A percentile compares a stretch with the other conserved stretches of the same genome.
phyloP scores from a whole-genome alignment of 2,888 invertebrate genomes.

The Drosophila atripex region DNA sequence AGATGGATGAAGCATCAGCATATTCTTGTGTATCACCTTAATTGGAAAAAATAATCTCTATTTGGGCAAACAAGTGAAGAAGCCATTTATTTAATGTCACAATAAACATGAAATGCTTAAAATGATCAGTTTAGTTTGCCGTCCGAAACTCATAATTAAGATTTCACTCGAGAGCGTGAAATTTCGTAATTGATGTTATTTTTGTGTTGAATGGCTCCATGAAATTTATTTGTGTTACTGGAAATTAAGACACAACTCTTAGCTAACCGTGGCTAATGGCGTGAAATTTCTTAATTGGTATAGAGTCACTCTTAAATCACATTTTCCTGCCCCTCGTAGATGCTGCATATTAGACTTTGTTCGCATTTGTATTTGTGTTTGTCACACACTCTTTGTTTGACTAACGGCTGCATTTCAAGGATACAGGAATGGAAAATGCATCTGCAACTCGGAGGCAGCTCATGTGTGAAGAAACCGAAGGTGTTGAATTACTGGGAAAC shows the following conservation, averaged over 20 bases:
- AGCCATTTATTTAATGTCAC: neutral
- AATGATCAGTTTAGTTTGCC: neutral
- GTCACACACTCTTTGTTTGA: conserved; percentile 27
- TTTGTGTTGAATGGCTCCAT: neutral
- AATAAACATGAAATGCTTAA: neutral
- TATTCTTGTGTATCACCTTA: neutral
- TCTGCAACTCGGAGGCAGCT: conserved; percentile 16
- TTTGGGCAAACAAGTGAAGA: neutral
- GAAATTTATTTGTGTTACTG: neutral
- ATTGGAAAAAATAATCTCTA: neutral
- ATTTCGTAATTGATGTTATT: neutral
- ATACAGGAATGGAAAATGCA: conserved; percentile 52
- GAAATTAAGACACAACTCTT: conserved; percentile 9
- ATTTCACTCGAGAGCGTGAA: neutral
- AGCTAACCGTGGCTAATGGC: conserved; percentile 26
- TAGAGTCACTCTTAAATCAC: conserved; percentile 10
- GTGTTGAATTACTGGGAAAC: conserved; percentile 59
- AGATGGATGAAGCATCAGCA: neutral
- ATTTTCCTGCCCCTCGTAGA: conserved; percentile 12
- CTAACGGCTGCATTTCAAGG: conserved; percentile 41
- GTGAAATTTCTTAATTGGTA: conserved; percentile 30
- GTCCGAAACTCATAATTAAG: neutral
- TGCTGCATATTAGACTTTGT: neutral
- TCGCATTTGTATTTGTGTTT: neutral
- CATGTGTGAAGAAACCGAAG: conserved; percentile 42